Evolutionary conservation across 2,113 vertebrate species (phyloP).

Genomic region (Scalopus aquaticus): DNA sequence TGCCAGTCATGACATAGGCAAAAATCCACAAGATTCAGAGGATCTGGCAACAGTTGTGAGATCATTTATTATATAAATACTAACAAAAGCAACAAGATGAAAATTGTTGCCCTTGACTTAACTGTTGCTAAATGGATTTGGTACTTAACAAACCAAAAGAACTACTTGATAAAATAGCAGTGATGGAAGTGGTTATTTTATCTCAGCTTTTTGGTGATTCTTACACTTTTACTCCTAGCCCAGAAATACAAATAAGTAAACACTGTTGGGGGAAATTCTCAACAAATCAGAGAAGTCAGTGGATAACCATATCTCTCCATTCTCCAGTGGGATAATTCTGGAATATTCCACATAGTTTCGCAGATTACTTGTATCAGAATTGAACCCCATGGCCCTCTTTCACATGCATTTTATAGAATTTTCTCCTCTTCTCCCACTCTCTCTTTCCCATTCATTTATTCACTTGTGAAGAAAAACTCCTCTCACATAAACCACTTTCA

Average conservation of each 20-base stretch:
- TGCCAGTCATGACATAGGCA: neutral
- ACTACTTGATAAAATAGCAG: neutral
- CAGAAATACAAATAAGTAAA: neutral
- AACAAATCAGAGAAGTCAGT: neutral
- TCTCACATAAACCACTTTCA: neutral
- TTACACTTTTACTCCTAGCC: neutral
- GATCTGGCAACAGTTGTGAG: neutral
- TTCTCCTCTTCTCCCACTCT: neutral
- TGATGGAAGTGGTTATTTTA: neutral
- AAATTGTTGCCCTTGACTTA: neutral
- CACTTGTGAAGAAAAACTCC: neutral
- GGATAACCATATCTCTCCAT: neutral
- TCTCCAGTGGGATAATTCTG: neutral
- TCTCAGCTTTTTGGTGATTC: neutral
- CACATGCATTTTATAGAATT: neutral
- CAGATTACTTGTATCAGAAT: neutral
- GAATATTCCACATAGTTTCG: neutral
- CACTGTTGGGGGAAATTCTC: neutral
- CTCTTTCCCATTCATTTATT: neutral
- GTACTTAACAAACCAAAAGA: neutral
- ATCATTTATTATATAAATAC: neutral
- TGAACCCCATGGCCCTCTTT: neutral
- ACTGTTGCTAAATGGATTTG: neutral
- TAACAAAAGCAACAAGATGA: neutral
- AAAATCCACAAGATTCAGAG: neutral